These are phyloP conservation scores for Eurypyga helias DNA, from an alignment of 2,113 vertebrate species.

Conservation along the genomic window DNA sequence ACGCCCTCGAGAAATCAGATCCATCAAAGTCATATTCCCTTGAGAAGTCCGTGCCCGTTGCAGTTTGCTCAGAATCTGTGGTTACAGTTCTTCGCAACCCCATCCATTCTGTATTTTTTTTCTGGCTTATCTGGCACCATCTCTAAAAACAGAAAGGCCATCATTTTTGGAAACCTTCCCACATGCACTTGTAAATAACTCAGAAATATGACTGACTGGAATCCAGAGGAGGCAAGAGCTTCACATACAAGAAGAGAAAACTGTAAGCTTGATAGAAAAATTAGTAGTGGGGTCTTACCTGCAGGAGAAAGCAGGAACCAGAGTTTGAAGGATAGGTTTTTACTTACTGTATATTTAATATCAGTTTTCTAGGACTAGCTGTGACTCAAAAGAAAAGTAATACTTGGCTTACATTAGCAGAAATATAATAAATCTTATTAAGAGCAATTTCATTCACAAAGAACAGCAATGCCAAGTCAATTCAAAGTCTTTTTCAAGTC, in stretches of 20 bases:
- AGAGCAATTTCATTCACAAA: neutral
- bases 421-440: neutral
- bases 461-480: neutral
- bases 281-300: neutral
- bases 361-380: neutral
- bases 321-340: neutral
- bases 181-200: neutral
- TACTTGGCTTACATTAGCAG: neutral
- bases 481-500: neutral
- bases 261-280: neutral
- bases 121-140: neutral
- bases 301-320: neutral
- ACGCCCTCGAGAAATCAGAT: neutral
- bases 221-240: neutral
- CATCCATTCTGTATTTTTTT: neutral
- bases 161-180: neutral
- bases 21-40: neutral
- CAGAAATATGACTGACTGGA: neutral
- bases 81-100: neutral
- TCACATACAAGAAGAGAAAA: neutral
- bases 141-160: neutral
- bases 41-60: neutral
- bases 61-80: neutral
- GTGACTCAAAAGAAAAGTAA: neutral
- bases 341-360: neutral